Base-by-base conservation (phyloP, 2,113 vertebrate genomes). In the Picathartes gymnocephalus region DNA sequence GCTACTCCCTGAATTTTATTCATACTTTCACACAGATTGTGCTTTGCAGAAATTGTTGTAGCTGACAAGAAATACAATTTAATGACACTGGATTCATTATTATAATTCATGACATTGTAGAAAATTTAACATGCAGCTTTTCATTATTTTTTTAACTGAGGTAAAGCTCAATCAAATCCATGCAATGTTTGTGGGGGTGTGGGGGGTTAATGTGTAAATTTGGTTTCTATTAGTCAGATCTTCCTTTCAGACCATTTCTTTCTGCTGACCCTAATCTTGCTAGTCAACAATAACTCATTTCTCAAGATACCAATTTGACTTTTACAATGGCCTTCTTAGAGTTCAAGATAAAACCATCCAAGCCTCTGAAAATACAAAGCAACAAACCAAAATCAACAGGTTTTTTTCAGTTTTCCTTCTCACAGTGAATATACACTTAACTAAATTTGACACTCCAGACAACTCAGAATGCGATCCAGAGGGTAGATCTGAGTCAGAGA, bases 1-100 rank as follows among this genome's bases (percentile, higher is more conserved):
- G 97, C 96, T 97, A 97, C 96, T 97, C 96, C 17, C 71, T 97
- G 98, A 97, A 98, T 98, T 98, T 98, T 98, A 98, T 97, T 98
- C 97, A 97, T 97, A 97, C 97, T 97, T 97, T 95, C 95, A 90
- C 95, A 94, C 27, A 33, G 97, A 97, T 90, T 97, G 88, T 90
- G 91, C 94, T 97, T 95, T 97, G 96, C 96, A 95, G 93, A 97
- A 98, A 97, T 91, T 91, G 96, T 96, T 92, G 85, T 92, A 94
- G 88, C 95, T 91, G 86, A 97, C 88, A 97, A 95, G 80, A 96
- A 97, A 95, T 95, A 95, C 85, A 96, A 88, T 97, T 97, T 97
- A 97, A 97, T 95, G 93, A 97, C 93, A 97, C 84, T 91, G 79
- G 86, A 96, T 86, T 97, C 87, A 83, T 53, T 81, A 95, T 93